phyloP scores from a whole-genome alignment of 2,797 vertebrate genomes.

The Pseudochirops cupreus region DNA sequence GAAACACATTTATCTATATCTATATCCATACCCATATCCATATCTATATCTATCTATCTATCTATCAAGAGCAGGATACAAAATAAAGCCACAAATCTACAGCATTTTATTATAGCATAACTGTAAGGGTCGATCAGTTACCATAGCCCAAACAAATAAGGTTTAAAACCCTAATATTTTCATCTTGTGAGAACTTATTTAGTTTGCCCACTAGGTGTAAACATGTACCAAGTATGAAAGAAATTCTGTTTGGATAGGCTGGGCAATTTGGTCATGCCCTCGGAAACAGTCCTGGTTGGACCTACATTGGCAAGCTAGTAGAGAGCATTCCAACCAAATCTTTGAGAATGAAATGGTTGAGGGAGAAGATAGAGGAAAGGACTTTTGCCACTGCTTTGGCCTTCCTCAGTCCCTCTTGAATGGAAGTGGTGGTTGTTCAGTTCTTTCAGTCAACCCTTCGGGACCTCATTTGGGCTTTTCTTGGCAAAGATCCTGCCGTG shows the following conservation, averaged over 20 bases:
- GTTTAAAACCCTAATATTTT: background rate
- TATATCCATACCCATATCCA: no score
- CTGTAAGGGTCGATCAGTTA: background rate
- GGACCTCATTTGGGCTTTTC: background rate
- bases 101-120: no score
- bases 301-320: background rate
- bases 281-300: background rate
- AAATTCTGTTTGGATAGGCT: background rate
- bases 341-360: background rate
- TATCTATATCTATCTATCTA: no score
- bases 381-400: background rate
- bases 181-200: background rate
- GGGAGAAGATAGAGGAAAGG: background rate
- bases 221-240: no score
- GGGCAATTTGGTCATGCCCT: background rate
- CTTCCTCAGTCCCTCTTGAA: background rate
- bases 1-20: no score
- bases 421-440: background rate
- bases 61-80: no score
- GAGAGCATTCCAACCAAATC: background rate
- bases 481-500: background rate
- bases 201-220: background rate
- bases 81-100: no score
- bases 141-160: background rate
- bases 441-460: background rate